Conservation (phyloP, 1,140 invertebrate genomes). For the Hylyphantes graminicola region DNA sequence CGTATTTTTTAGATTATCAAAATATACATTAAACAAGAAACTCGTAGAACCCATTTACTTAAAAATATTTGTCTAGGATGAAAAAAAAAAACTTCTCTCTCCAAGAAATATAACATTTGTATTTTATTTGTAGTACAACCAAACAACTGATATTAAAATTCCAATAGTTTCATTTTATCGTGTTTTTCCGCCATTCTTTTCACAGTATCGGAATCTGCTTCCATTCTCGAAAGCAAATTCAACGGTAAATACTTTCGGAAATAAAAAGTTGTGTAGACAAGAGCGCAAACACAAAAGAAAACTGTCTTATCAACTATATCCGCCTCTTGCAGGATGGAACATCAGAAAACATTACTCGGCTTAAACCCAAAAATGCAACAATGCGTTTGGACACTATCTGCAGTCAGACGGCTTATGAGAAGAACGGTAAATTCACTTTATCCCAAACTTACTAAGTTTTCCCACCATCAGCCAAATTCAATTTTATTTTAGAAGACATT, state of each 20-base stretch:
- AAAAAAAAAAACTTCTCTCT: too few relatives aligned
- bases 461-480: conserved; percentile 46
- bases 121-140: too few relatives aligned
- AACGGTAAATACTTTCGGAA: conserved; percentile 15
- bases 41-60: too few relatives aligned
- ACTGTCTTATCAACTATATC: conserved; percentile 33
- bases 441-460: conserved; percentile 41
- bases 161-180: background rate
- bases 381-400: conserved; percentile 43
- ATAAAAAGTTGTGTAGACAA: conserved; percentile 15
- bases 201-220: background rate
- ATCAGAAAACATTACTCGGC: conserved; percentile 41
- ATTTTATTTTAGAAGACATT: conserved; percentile 44
- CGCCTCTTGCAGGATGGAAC: conserved; percentile 27
- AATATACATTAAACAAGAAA: too few relatives aligned
- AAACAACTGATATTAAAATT: too few relatives aligned
- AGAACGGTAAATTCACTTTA: conserved; percentile 43
- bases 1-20: too few relatives aligned
- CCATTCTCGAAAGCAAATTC: conserved; percentile 1
- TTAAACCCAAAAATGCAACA: conserved; percentile 28
- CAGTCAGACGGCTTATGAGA: background rate
- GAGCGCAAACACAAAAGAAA: conserved; percentile 43
- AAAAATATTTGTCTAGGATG: too few relatives aligned
- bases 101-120: too few relatives aligned
- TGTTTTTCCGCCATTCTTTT: background rate